phyloP scores from a whole-genome alignment of 2,888 invertebrate species.

The Dryocosmus kuriphilus region DNA sequence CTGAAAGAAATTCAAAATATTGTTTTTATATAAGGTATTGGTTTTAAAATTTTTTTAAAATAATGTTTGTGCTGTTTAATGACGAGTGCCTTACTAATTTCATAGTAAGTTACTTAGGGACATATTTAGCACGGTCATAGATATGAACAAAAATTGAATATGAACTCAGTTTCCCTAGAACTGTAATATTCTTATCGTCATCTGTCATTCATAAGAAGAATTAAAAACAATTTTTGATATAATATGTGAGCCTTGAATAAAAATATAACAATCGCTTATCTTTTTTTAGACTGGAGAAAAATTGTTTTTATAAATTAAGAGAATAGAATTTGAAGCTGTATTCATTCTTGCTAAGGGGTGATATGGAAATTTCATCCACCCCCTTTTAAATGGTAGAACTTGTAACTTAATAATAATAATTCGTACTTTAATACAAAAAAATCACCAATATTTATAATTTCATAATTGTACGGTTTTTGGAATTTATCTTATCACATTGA shows the following conservation, averaged over 20 bases:
- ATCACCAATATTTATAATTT: background rate
- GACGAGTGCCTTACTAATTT: no score
- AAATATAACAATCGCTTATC: background rate
- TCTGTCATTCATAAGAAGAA: background rate
- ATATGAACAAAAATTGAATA: no score
- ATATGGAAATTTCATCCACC: background rate
- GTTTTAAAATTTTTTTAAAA: no score
- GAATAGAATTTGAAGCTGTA: background rate
- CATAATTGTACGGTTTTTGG: no score
- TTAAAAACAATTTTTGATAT: background rate
- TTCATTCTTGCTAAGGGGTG: background rate
- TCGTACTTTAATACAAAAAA: background rate
- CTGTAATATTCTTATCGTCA: background rate
- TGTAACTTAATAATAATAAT: background rate
- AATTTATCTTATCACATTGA: no score
- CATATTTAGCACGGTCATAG: no score
- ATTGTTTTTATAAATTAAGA: background rate
- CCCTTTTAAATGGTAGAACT: background rate
- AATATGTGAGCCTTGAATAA: background rate
- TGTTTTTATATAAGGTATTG: no score
- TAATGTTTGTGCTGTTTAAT: no score
- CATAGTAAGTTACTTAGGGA: no score
- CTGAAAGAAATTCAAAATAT: no score
- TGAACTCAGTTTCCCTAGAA: no score
- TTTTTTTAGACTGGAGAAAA: background rate